A percentile compares a stretch with the other conserved stretches of the same genome.
Evolutionary conservation across 2,888 invertebrate genomes (phyloP).

Genomic region (Drosophila suboccidentalis): DNA sequence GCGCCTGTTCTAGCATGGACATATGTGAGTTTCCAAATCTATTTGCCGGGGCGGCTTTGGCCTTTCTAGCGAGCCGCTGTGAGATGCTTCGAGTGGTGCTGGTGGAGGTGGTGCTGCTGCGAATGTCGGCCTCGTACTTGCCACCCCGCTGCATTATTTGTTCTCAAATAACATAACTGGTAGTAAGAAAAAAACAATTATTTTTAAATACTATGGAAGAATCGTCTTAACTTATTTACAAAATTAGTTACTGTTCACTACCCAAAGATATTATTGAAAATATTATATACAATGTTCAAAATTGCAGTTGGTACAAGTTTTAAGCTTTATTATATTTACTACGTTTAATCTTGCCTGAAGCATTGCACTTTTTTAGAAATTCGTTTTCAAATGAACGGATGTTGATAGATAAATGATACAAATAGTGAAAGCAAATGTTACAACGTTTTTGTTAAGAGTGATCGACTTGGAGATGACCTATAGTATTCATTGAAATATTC

Average conservation of each 20-base stretch:
- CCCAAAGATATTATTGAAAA: not conserved
- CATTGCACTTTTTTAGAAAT: not conserved
- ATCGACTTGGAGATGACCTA: not conserved
- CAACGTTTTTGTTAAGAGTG: not conserved
- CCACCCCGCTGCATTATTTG: conserved; percentile 52
- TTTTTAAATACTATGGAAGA: not conserved
- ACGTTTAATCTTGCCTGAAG: not conserved
- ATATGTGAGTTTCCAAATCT: conserved; percentile 16
- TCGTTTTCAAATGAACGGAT: not conserved
- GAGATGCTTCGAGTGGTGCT: conserved; percentile 12
- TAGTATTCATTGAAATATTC: not conserved
- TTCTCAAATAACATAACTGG: conserved; percentile 32
- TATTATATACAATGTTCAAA: not conserved
- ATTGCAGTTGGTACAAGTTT: not conserved
- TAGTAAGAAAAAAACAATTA: not conserved
- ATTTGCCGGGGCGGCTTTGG: not conserved
- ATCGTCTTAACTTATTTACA: not conserved
- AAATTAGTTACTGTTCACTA: not conserved
- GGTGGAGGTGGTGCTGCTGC: conserved; percentile 12
- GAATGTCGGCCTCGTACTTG: conserved; percentile 27
- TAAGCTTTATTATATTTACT: conserved; percentile 1
- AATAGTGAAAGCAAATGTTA: not conserved
- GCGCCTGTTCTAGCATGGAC: conserved; percentile 35
- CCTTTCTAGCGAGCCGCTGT: conserved; percentile 20
- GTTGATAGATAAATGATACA: conserved; percentile 1